Base-by-base conservation (phyloP, 2,113 vertebrate species). In the Copsychus sechellarum region DNA sequence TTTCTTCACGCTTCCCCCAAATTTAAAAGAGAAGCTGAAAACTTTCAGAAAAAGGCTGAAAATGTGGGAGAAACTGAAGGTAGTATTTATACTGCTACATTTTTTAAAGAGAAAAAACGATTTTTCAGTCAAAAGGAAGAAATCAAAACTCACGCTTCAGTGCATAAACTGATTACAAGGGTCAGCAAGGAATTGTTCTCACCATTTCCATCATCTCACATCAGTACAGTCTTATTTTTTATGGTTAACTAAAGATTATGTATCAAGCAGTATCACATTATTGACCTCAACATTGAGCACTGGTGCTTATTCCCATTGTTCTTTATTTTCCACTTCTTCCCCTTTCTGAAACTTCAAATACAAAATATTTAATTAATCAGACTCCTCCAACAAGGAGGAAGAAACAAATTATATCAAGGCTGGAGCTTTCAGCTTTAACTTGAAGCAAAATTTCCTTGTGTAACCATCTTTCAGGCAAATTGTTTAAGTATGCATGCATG, bases 111-210 rank as follows among this genome's bases (percentile, higher is more conserved):
- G 56, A 54, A 26, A 33, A 70, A 97, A 60, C 12, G 5, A 60
- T 91, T 92, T 57, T 88, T 78, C 57, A 67, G 61, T 83, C 77
- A 81, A 66, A 95, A 78, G 69, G 36, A 92, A 88, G 77, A 84
- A 92, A 94, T 74, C 73, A 81, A 81, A 92, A 71, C 40, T 93
- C 64, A 71, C 7, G 8, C 58, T 83, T 84, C 83, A 74, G 60
- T 67, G 80, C 51, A 54, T 92, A 89, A 92, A 84, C 76, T 4
- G 2, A 60, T 88, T 69, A 51, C 82, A 86, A 72, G 36, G 66
- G 36, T 86, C 84, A 89, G 42, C 47, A 86, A 84, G 26, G 60
- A 92, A 71, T 80, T 90, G 47, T 83, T 90, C 45, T 88, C 42
- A 64, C 62, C 29, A 51, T 58, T 95, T 92, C 26, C 50, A 73